phyloP scores from a whole-genome alignment of 2,113 vertebrate species.

The Xiphophorus couchianus region DNA sequence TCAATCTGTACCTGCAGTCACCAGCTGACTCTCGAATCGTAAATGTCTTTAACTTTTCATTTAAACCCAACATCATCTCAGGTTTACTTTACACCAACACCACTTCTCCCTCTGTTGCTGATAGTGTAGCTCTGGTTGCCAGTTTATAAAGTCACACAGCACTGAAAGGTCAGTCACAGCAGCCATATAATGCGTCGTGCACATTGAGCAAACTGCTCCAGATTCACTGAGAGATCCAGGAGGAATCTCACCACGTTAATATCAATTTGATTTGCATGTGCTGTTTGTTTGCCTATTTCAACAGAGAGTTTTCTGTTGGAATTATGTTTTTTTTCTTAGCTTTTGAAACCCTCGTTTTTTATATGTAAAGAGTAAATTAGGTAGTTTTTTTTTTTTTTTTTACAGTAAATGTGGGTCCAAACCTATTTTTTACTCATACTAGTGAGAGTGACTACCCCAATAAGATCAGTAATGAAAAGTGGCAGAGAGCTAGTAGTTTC shows the following conservation, averaged over 20 bases:
- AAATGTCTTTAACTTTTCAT: constrained; percentile 13
- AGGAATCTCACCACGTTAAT: no score
- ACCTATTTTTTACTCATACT: no score
- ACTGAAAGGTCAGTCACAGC: background rate
- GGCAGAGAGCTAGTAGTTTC: background rate
- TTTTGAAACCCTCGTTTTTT: no score
- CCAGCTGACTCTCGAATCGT: constrained; percentile 3
- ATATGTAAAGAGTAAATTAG: no score
- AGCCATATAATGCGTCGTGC: background rate
- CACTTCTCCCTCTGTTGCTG: background rate
- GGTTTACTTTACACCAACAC: constrained; percentile 8
- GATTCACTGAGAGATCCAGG: background rate
- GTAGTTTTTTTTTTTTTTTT: no score
- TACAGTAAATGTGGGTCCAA: no score
- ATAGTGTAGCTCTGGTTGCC: background rate
- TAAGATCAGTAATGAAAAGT: background rate
- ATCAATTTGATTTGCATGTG: no score
- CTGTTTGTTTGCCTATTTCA: no score
- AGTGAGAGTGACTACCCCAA: no score
- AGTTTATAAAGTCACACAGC: background rate
- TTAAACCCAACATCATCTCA: constrained; percentile 17
- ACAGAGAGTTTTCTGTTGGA: no score
- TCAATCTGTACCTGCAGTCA: constrained; percentile 7
- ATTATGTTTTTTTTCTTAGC: no score
- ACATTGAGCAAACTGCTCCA: background rate